These are phyloP conservation scores for Leptinotarsa peninsularis DNA, from an alignment of 2,888 invertebrate genomes.

Conservation along the genomic window DNA sequence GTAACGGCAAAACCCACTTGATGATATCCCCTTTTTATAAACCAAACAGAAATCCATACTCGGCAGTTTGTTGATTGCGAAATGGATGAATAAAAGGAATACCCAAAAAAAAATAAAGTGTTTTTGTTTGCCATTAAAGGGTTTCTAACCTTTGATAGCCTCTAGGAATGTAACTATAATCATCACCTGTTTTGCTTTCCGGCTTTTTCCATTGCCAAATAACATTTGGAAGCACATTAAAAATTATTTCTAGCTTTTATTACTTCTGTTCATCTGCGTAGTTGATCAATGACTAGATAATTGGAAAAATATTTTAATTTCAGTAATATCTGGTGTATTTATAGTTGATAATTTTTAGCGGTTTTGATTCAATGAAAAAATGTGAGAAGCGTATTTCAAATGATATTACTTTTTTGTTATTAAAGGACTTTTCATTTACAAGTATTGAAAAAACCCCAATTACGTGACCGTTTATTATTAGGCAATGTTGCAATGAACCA, in stretches of 20 bases:
- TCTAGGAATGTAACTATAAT: neutral
- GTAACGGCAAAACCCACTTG: conserved; percentile 8
- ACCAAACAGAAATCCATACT: conserved; percentile 4
- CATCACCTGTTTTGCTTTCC: neutral
- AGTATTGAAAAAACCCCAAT: too few relatives aligned
- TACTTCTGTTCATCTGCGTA: conserved; percentile 13
- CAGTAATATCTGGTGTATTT: neutral
- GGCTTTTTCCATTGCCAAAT: conserved; percentile 8
- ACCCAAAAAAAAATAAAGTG: too few relatives aligned
- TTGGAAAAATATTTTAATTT: neutral
- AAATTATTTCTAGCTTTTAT: conserved; percentile 21
- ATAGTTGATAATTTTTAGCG: neutral
- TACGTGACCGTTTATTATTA: too few relatives aligned
- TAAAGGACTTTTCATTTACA: too few relatives aligned
- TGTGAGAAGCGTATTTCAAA: too few relatives aligned
- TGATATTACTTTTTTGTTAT: too few relatives aligned
- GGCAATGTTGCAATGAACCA: too few relatives aligned
- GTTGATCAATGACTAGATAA: conserved; percentile 18
- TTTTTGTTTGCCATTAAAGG: too few relatives aligned
- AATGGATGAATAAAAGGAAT: neutral
- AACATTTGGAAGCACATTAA: conserved; percentile 7
- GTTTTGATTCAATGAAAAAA: neutral
- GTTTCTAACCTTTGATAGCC: too few relatives aligned
- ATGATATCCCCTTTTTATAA: neutral
- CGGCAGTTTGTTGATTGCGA: conserved; percentile 3